phyloP scores from a whole-genome alignment of 37 sponge, comb jelly and placozoan genomes.

The Axinella damicornis region DNA sequence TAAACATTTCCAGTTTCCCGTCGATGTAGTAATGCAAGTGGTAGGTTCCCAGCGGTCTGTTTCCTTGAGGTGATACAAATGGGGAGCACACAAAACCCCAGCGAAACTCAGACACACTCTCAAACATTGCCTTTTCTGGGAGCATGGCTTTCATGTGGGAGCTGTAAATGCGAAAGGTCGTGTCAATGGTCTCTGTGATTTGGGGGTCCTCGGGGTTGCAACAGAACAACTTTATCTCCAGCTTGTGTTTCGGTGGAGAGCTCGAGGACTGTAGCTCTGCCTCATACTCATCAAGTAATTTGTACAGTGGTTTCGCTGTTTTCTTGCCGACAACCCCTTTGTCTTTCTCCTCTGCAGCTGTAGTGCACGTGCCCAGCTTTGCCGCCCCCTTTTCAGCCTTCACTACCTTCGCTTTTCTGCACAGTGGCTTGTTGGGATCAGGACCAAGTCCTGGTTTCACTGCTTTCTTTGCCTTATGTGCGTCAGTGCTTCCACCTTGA shows the following conservation, averaged over 20 bases:
- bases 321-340: too few species aligned
- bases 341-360: too few species aligned
- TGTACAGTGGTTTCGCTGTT: too few species aligned
- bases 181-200: slow-evolving; percentile 1
- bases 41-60: slow-evolving; percentile 29
- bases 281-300: too few species aligned
- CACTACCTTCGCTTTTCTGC: slow-evolving; percentile 39
- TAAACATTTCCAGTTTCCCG: slow-evolving; percentile 23
- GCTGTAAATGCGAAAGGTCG: slow-evolving; percentile 11
- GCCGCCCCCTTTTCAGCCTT: not conserved
- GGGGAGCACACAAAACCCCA: slow-evolving; percentile 47
- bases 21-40: slow-evolving; percentile 48
- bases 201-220: not conserved
- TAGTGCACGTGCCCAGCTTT: too few species aligned
- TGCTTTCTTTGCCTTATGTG: too few species aligned
- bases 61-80: not conserved
- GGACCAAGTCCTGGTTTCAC: slow-evolving; percentile 23
- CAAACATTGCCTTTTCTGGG: slow-evolving; percentile 32
- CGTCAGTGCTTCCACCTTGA: too few species aligned
- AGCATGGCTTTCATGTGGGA: slow-evolving; percentile 27
- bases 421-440: slow-evolving; percentile 40
- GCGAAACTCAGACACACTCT: slow-evolving; percentile 6
- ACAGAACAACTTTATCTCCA: slow-evolving; percentile 16
- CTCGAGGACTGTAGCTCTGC: too few species aligned
- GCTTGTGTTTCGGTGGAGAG: slow-evolving; percentile 33